Conservation (phyloP, 2,113 vertebrate genomes). For the Cathartes aura region DNA sequence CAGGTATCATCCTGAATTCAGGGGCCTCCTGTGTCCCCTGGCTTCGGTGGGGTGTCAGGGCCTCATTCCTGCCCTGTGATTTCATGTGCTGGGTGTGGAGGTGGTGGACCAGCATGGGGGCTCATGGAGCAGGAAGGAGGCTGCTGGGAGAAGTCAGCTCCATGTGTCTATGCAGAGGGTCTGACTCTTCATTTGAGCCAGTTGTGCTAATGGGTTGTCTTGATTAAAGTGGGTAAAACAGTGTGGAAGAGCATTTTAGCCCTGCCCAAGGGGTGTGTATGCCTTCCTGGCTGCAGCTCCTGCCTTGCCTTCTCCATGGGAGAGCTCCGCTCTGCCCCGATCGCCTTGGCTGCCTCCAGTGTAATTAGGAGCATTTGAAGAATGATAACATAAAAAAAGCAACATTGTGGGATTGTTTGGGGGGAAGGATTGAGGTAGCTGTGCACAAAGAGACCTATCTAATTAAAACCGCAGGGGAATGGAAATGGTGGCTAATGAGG, state of each 20-base stretch:
- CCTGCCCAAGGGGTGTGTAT: neutral
- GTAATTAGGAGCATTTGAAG: neutral
- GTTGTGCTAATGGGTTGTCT: neutral
- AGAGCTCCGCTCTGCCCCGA: neutral
- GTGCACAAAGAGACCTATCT: constrained; percentile 6
- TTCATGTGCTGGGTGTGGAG: neutral
- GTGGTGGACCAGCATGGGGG: neutral
- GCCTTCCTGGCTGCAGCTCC: neutral
- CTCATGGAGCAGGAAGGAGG: neutral
- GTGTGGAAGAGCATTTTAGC: neutral
- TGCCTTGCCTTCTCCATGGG: neutral
- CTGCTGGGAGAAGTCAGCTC: neutral
- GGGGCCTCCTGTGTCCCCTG: neutral
- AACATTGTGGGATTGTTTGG: neutral
- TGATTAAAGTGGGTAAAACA: neutral
- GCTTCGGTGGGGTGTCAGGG: neutral
- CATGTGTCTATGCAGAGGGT: neutral
- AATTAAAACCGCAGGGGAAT: neutral
- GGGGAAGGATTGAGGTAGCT: neutral
- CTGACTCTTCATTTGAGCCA: neutral
- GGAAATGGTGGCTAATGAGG: constrained; percentile 40
- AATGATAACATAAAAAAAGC: neutral
- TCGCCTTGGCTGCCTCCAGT: neutral
- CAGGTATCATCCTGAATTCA: neutral
- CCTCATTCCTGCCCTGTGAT: neutral